These are phyloP conservation scores for Eulemur rufifrons DNA, from an alignment of 2,113 vertebrate genomes.

Conservation along the genomic window DNA sequence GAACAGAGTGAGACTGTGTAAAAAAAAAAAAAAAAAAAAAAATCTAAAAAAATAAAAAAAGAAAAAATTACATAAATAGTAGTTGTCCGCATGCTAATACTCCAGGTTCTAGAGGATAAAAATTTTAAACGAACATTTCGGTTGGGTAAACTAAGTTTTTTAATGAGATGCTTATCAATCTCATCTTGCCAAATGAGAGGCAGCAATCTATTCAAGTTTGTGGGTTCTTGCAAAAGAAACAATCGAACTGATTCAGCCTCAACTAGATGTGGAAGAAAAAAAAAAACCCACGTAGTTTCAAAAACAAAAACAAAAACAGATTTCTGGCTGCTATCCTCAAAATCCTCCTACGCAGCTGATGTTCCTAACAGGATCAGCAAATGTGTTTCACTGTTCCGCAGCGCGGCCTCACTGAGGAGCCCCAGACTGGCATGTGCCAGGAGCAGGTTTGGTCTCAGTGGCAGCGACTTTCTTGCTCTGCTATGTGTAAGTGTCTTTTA, in stretches of 20 bases:
- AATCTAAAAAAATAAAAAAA: background rate
- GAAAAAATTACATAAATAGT: background rate
- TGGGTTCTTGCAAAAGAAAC: background rate
- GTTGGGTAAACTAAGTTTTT: background rate
- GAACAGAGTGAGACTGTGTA: too few species aligned
- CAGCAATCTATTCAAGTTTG: background rate
- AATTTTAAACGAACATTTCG: background rate
- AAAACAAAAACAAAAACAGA: constrained; percentile 53
- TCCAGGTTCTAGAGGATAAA: background rate
- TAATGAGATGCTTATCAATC: background rate
- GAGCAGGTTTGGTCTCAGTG: accelerated
- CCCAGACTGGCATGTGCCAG: accelerated
- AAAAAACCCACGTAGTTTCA: background rate
- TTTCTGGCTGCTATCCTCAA: background rate
- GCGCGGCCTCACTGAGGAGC: accelerated
- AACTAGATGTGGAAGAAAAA: background rate
- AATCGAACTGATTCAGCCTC: background rate
- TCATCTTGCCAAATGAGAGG: background rate
- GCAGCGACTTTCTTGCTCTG: background rate
- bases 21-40: too few species aligned
- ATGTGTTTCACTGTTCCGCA: background rate
- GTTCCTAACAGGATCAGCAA: background rate
- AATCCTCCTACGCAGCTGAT: constrained; percentile 25
- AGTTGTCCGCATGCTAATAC: background rate
- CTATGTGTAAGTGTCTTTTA: background rate